A percentile compares a stretch with the other conserved stretches of the same genome.
Conservation (phyloP, 2,888 invertebrate genomes). For the Trichopria drosophilae region DNA sequence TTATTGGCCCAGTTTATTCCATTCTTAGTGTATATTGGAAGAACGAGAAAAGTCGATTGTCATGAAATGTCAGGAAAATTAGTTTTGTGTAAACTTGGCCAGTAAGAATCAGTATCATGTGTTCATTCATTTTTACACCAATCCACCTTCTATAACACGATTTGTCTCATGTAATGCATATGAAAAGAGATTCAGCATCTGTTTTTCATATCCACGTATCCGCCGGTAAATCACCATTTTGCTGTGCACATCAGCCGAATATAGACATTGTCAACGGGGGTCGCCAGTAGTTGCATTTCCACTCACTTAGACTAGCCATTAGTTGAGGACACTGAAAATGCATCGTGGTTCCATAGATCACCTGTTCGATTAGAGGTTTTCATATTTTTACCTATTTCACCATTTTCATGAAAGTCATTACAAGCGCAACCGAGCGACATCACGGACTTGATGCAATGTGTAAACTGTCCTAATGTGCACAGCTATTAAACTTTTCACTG, state of each 20-base stretch:
- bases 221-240: slow-evolving; percentile 24
- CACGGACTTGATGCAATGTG: slow-evolving; percentile 17
- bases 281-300: too few relatives aligned
- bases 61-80: background rate
- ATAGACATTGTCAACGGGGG: too few relatives aligned
- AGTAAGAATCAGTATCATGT: slow-evolving; percentile 17
- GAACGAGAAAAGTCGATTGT: background rate
- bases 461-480: slow-evolving; percentile 45
- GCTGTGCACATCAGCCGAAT: slow-evolving; percentile 52
- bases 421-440: slow-evolving; percentile 14
- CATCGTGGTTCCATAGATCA: too few relatives aligned
- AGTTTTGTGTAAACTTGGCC: slow-evolving; percentile 4
- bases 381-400: too few relatives aligned
- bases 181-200: background rate
- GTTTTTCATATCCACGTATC: slow-evolving; percentile 11
- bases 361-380: too few relatives aligned
- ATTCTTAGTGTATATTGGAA: background rate
- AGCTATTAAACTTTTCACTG: slow-evolving; percentile 47
- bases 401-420: slow-evolving; percentile 5
- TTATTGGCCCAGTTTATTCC: slow-evolving; percentile 11
- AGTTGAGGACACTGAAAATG: too few relatives aligned
- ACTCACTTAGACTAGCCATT: too few relatives aligned
- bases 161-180: slow-evolving; percentile 21
- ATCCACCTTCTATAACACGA: slow-evolving; percentile 27
- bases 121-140: slow-evolving; percentile 35